phyloP scores from a whole-genome alignment of 2,888 invertebrate genomes.

The Mellilla xanthometata region DNA sequence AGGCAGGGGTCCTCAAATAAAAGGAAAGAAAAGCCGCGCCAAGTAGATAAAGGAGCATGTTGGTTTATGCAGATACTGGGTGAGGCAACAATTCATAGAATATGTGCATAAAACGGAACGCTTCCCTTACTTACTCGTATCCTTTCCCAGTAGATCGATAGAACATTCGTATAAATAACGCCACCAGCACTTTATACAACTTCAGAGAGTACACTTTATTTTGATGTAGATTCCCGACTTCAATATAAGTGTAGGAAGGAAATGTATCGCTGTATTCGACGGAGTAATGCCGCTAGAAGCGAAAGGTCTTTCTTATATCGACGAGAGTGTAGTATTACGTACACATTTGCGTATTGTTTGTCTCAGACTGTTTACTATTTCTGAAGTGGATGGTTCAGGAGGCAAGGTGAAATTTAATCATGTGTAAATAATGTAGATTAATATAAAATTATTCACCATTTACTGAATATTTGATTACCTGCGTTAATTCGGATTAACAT shows the following conservation, averaged over 20 bases:
- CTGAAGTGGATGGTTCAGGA: not conserved
- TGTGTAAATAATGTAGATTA: too few species aligned
- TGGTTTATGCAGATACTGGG: slow-evolving; percentile 15
- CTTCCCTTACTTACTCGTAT: slow-evolving; percentile 8
- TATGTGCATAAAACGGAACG: slow-evolving; percentile 19
- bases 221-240: slow-evolving; percentile 13
- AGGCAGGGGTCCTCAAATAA: slow-evolving; percentile 1
- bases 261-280: slow-evolving; percentile 7
- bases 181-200: slow-evolving; percentile 8
- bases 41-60: slow-evolving; percentile 5
- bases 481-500: too few species aligned
- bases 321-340: slow-evolving; percentile 13
- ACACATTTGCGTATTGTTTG: slow-evolving; percentile 34
- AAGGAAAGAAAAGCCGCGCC: slow-evolving; percentile 5
- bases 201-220: slow-evolving; percentile 17
- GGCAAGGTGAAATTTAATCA: not conserved
- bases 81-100: slow-evolving; percentile 15
- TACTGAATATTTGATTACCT: too few species aligned
- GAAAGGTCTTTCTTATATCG: slow-evolving; percentile 43
- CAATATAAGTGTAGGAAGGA: slow-evolving; percentile 15
- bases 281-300: slow-evolving; percentile 30
- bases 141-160: slow-evolving; percentile 14
- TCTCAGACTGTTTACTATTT: slow-evolving; percentile 12
- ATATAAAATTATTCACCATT: too few species aligned
- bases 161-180: slow-evolving; percentile 17